Evolutionary conservation across 2,888 invertebrate genomes (phyloP).

Genomic region (Crematogaster levior): DNA sequence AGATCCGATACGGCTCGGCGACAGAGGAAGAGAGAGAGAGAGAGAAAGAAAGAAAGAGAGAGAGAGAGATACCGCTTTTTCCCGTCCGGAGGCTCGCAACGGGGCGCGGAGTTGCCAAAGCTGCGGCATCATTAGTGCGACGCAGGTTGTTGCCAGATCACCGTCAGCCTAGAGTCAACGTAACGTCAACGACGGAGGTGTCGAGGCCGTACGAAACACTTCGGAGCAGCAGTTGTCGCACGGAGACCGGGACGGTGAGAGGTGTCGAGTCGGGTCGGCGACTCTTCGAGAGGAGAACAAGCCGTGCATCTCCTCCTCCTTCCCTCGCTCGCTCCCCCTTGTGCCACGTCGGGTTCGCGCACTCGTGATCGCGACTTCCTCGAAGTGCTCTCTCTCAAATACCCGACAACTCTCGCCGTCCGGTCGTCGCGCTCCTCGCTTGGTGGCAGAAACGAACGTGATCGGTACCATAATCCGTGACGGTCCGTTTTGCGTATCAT

Average conservation of each 20-base stretch:
- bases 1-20: conserved; percentile 52
- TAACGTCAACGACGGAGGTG: conserved; percentile 17
- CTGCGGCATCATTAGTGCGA: conserved; percentile 37
- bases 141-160: conserved; percentile 46
- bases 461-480: background rate
- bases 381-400: conserved; percentile 72
- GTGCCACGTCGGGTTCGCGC: conserved; percentile 24
- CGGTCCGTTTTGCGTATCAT: conserved; percentile 2
- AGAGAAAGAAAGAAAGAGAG: background rate
- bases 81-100: conserved; percentile 28
- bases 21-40: conserved; percentile 13
- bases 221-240: conserved; percentile 8
- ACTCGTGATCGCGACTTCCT: conserved; percentile 68
- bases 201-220: background rate
- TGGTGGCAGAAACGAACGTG: no score
- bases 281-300: background rate
- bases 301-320: conserved; percentile 17
- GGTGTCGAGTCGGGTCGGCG: conserved; percentile 10
- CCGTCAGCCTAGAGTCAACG: conserved; percentile 3
- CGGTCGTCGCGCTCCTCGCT: no score
- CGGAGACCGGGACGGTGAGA: conserved; percentile 27
- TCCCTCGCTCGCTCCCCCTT: conserved; percentile 32
- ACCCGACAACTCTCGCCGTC: no score
- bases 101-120: conserved; percentile 39
- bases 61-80: conserved; percentile 18